Conservation (phyloP, 2,113 vertebrate species). For the Myiagra hebetior region DNA sequence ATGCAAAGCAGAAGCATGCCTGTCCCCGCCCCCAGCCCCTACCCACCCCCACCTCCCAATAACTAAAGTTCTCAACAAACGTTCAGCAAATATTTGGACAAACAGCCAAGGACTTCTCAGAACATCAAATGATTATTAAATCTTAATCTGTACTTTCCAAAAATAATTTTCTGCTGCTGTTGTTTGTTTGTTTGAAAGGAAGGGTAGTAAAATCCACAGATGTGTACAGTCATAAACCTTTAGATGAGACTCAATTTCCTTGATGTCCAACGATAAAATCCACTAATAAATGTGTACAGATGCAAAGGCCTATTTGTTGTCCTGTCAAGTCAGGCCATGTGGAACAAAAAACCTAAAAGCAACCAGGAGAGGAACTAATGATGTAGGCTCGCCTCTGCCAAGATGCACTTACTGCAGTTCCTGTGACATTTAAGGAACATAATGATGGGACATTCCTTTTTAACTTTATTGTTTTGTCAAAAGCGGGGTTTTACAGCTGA, state of each 20-base stretch:
- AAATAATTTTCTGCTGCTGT: constrained; percentile 54
- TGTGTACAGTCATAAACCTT: constrained; percentile 52
- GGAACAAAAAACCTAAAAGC: constrained; percentile 54
- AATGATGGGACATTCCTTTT: constrained; percentile 63
- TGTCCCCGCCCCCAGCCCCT: not conserved
- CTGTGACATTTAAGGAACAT: constrained; percentile 63
- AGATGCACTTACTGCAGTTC: constrained; percentile 62
- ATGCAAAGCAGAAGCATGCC: not conserved
- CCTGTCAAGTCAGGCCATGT: constrained; percentile 54
- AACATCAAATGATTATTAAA: constrained; percentile 65
- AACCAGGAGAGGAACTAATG: constrained; percentile 63
- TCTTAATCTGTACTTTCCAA: constrained; percentile 40
- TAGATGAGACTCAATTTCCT: constrained; percentile 61
- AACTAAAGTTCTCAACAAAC: constrained; percentile 12
- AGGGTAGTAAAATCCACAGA: constrained; percentile 48
- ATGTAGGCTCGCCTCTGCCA: constrained; percentile 29
- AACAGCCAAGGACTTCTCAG: constrained; percentile 37
- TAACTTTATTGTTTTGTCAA: constrained; percentile 57
- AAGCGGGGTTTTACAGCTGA: constrained; percentile 53
- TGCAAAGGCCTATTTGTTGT: constrained; percentile 63
- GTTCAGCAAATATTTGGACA: constrained; percentile 31
- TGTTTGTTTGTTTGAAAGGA: constrained; percentile 61
- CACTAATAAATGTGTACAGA: constrained; percentile 51
- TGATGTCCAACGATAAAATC: constrained; percentile 62
- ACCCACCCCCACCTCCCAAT: not conserved